Evolutionary conservation across 1,140 invertebrate species (phyloP), one percentile per base, ranked within the genome.

Genomic region (Drosophila serrata): DNA sequence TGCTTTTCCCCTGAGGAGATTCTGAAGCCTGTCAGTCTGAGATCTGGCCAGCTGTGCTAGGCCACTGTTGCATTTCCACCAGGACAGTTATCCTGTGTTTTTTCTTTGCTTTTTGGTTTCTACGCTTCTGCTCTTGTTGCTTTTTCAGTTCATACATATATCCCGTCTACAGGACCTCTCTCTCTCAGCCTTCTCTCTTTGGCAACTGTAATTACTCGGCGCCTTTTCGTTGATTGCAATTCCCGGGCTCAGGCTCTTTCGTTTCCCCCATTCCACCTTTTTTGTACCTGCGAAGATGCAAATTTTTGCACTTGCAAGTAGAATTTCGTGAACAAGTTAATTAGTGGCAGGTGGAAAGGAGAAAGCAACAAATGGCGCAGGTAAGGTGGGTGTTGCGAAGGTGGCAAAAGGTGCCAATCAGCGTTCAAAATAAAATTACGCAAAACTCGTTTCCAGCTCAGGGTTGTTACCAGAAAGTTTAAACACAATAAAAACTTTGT

Each of bases 141-240:
- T 57, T 67, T 49, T 42, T 48, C 11, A 22, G 49, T 22, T 35
- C 17, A 31, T 40, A 19, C 40, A 27, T 27, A n/a, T 46, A 31
- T 31, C 46, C 29, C 37, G 24, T 27, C 31, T 37, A 5, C 29
- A 40, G 31, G 17, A 53, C 49, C 29, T 35, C 24, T n/a, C n/a
- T n/a, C n/a, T n/a, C n/a, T n/a, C n/a, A n/a, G n/a, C n/a, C n/a
- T n/a, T n/a, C n/a, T n/a, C n/a, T 17, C 49, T 51, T 43, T 22
- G 35, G 33, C 61, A 79, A 48, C 53, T 33, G 57, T 79, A 86
- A 86, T 82, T 86, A 87, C 64, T 79, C 68, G 73, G 58, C 64
- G 74, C 65, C 74, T 82, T 64, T 81, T 48, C 53, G 59, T 70
- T 82, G 75, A 82, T 84, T 82, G 76, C 61, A 53, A 40, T 33